Evolutionary conservation across 2,888 invertebrate species (phyloP), one percentile per base, ranked within the genome.

Genomic region (Chymomyza fuscimana): DNA sequence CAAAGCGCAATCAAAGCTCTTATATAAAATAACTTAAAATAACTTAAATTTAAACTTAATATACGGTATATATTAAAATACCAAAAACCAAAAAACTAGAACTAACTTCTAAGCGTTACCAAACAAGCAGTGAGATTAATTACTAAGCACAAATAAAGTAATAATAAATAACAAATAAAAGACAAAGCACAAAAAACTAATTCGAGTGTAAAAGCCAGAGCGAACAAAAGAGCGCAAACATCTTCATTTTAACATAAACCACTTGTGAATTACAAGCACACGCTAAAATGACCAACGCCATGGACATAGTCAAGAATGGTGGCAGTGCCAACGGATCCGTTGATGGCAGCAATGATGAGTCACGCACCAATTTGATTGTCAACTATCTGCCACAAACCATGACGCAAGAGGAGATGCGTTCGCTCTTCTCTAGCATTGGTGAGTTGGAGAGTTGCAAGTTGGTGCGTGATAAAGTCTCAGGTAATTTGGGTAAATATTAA

Each of bases 371-470:
- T 93, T 94, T 98, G 81, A 98, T 98, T 81, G 96, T 98, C 89
- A 98, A 98, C 93, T 98, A 98, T 91, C 94, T 98, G 82, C 98
- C 98, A n/a, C 98, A 98, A 92, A 96, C 95, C 80, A 95, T 97
- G 93, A 96, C 97, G 76, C 98, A 98, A 92, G 97, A 97, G 92
- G 97, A 97, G 93, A 97, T 98, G 88, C 94, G 97, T 84, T 96
- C 97, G 73, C 93, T 98, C 77, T 98, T 98, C 93, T 96, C 97
- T 75, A 97, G 97, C 92, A 97, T 98, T 92, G 98, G 98, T 89
- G 98, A 98, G 93, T 96, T 98, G 87, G 98, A 98, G 93, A 97
- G 97, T 92, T 98, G 98, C 94, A 98, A 98, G 93, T 94, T 98
- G 91, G 98, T 98, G 92, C 94, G 98, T 91, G 98, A 98, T 93